phyloP scores from a whole-genome alignment of 2,888 invertebrate genomes.

The Plutella xylostella region DNA sequence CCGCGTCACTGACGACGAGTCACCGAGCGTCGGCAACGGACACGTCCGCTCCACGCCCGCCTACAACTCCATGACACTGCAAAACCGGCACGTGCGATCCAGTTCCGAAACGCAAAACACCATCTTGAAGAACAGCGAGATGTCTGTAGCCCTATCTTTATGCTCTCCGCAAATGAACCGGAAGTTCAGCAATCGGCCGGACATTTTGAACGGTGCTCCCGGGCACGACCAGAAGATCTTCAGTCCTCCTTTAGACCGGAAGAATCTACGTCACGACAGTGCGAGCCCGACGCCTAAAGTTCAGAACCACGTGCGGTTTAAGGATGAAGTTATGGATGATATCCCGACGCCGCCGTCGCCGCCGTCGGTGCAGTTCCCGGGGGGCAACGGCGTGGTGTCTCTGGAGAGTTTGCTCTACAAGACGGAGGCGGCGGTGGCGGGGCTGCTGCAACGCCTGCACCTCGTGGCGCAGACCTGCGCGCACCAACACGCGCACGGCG shows the following conservation, averaged over 20 bases:
- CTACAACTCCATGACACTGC: slow-evolving; percentile 54
- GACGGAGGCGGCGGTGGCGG: slow-evolving; percentile 78
- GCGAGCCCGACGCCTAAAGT: slow-evolving; percentile 47
- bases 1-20: slow-evolving; percentile 44
- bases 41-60: slow-evolving; percentile 33
- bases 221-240: slow-evolving; percentile 42
- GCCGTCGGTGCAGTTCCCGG: slow-evolving; percentile 47
- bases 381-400: slow-evolving; percentile 67
- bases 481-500: slow-evolving; percentile 80
- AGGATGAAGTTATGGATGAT: slow-evolving; percentile 54
- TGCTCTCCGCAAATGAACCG: slow-evolving; percentile 70
- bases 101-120: slow-evolving; percentile 61
- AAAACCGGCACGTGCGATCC: slow-evolving; percentile 55
- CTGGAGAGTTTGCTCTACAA: slow-evolving; percentile 74
- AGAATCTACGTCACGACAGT: slow-evolving; percentile 37
- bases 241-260: slow-evolving; percentile 50
- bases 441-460: slow-evolving; percentile 74
- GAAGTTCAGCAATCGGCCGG: slow-evolving; percentile 55
- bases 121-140: slow-evolving; percentile 56
- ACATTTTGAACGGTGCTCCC: slow-evolving; percentile 53
- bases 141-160: slow-evolving; percentile 51
- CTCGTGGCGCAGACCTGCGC: slow-evolving; percentile 79
- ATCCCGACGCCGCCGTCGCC: slow-evolving; percentile 61
- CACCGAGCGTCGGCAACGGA: slow-evolving; percentile 10
- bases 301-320: slow-evolving; percentile 60